These are phyloP conservation scores for Apus apus DNA, from an alignment of 2,113 vertebrate genomes.

Conservation along the genomic window DNA sequence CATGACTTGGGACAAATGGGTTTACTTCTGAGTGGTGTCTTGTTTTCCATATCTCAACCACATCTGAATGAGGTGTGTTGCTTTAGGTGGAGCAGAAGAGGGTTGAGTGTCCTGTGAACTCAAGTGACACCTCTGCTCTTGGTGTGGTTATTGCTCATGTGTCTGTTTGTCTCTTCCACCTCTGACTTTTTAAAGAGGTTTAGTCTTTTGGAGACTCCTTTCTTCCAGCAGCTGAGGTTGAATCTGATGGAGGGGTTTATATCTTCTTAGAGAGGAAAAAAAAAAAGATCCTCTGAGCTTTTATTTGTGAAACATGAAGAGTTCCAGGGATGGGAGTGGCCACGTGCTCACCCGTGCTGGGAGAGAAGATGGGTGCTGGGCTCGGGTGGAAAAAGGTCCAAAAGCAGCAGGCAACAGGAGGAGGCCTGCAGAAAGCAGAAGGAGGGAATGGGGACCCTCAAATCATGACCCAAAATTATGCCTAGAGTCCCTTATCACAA, in stretches of 20 bases:
- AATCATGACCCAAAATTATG: not conserved
- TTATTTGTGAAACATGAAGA: fast-evolving
- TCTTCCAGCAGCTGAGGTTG: not conserved
- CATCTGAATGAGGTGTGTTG: not conserved
- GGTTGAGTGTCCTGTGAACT: not conserved
- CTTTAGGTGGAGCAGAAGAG: not conserved
- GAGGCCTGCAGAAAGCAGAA: not conserved
- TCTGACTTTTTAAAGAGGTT: not conserved
- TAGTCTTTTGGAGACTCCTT: not conserved
- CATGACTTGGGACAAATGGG: not conserved
- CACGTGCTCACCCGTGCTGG: fast-evolving
- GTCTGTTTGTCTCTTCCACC: not conserved
- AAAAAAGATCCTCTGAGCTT: not conserved
- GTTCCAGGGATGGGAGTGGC: not conserved
- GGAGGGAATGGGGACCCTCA: not conserved
- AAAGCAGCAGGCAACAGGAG: not conserved
- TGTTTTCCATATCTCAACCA: not conserved
- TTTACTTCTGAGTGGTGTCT: not conserved
- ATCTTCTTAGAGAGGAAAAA: not conserved
- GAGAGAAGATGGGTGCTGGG: not conserved
- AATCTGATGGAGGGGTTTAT: not conserved
- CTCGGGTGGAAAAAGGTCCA: fast-evolving
- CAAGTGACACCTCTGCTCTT: not conserved
- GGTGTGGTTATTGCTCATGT: fast-evolving
- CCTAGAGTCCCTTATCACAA: not conserved